Base-by-base conservation (phyloP, 1,140 invertebrate species). In the Macrostomum lignano region DNA sequence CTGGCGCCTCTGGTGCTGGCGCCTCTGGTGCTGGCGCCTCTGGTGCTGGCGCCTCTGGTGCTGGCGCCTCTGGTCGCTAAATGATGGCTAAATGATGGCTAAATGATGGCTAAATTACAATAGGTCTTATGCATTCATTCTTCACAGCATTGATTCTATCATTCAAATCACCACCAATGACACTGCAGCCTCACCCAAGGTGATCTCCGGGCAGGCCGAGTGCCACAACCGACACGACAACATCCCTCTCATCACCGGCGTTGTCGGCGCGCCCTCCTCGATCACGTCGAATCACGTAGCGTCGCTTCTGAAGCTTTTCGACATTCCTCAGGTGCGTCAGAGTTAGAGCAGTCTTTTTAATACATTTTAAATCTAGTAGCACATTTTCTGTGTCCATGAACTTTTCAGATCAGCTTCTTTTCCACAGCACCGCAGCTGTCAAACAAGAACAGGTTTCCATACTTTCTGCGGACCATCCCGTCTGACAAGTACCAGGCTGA, bases 261-360 rank as follows among this genome's bases (percentile, higher is more conserved):
- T 91, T 3, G 73, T 91, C n/a, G 81, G 77, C 2, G 82, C 81
- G 3, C 74, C 81, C 1, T 82, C 76, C 28, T 81, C 75, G 43
- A 78, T 86, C 23, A 88, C 79, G 9, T 86, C 78, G 3, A 84
- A 88, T 39, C 78, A 86, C 65, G 79, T 91, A 14, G 79, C 81
- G 22, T 88, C 86, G 64, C 65, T 91, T 28, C 60, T 91, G 24
- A 66, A 81, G 25, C 68, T 91, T 4, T 91, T 88, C 56, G 74
- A 73, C 52, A 88, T 88, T 53, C 81, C 81, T 10, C 81, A 86
- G 69, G 79, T 86, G 55, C 46, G 44, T 22, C 15, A 9, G 9
- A 24, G 19, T 28, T 28, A 9, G n/a, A n/a, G n/a, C n/a, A n/a
- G n/a, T n/a, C n/a, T 28, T 28, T 5, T 28, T 15, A 28, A 28